phyloP scores from a whole-genome alignment of 1,140 invertebrate genomes.

The Trichonephila clavipes region DNA sequence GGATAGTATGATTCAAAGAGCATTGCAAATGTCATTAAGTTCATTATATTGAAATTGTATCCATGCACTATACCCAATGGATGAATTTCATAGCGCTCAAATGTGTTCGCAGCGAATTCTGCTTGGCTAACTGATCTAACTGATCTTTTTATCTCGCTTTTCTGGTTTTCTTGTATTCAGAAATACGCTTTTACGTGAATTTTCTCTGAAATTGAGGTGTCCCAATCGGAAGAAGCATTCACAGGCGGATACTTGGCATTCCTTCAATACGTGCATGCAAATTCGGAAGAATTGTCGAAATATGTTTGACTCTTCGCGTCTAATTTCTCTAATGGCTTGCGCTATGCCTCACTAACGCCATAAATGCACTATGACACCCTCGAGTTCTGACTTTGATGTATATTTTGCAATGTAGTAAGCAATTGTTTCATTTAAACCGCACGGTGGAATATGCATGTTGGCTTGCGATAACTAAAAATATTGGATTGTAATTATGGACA shows the following conservation, averaged over 20 bases:
- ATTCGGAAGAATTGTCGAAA: constrained; percentile 79
- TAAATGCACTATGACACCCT: constrained; percentile 59
- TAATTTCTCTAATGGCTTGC: constrained; percentile 78
- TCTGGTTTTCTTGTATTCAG: constrained; percentile 73
- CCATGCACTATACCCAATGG: constrained; percentile 26
- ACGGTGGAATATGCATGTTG: constrained; percentile 80
- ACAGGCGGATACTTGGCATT: constrained; percentile 72
- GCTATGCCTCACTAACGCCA: constrained; percentile 55
- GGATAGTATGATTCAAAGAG: constrained; percentile 65
- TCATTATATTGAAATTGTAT: constrained; percentile 61
- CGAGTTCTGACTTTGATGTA: constrained; percentile 80
- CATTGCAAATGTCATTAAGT: constrained; percentile 66
- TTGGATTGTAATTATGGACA: constrained; percentile 79
- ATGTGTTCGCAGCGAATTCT: constrained; percentile 56
- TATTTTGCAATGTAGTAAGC: constrained; percentile 81
- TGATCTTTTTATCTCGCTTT: constrained; percentile 56
- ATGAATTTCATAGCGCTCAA: constrained; percentile 73
- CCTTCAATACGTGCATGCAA: constrained; percentile 76
- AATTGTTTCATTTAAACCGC: constrained; percentile 78
- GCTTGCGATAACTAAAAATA: constrained; percentile 79
- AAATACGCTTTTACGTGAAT: constrained; percentile 38
- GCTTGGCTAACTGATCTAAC: constrained; percentile 51
- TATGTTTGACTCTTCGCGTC: constrained; percentile 77
- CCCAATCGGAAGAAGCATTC: constrained; percentile 75
- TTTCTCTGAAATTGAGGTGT: constrained; percentile 65